These are phyloP conservation scores for Orcinus orca DNA, from an alignment of 2,113 vertebrate genomes.

Conservation along the genomic window DNA sequence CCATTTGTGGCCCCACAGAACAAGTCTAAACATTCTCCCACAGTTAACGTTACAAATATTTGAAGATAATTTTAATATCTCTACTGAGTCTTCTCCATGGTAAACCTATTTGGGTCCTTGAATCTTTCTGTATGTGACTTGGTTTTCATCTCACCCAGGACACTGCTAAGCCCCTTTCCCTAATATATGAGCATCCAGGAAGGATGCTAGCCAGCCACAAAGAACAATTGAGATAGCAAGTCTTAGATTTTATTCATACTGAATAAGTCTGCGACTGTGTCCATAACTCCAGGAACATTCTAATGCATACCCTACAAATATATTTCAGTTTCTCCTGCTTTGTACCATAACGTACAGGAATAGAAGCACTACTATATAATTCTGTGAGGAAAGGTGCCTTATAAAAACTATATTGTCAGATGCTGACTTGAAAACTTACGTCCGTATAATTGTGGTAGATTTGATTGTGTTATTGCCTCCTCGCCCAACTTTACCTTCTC, in stretches of 20 bases:
- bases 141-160: neutral
- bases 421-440: neutral
- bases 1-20: neutral
- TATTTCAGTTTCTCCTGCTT: neutral
- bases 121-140: neutral
- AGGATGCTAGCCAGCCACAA: neutral
- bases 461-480: neutral
- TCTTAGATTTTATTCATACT: neutral
- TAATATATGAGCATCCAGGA: neutral
- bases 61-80: neutral
- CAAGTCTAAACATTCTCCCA: neutral
- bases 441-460: neutral
- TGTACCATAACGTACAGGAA: neutral
- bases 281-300: neutral
- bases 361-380: neutral
- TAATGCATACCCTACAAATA: neutral
- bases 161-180: neutral
- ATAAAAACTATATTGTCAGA: neutral
- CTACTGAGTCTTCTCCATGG: neutral
- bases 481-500: neutral
- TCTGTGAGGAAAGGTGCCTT: neutral
- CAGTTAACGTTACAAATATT: neutral
- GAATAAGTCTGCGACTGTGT: neutral
- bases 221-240: neutral
- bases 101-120: neutral